Conservation (phyloP, 2,797 vertebrate genomes). For the Tenualosa ilisha region DNA sequence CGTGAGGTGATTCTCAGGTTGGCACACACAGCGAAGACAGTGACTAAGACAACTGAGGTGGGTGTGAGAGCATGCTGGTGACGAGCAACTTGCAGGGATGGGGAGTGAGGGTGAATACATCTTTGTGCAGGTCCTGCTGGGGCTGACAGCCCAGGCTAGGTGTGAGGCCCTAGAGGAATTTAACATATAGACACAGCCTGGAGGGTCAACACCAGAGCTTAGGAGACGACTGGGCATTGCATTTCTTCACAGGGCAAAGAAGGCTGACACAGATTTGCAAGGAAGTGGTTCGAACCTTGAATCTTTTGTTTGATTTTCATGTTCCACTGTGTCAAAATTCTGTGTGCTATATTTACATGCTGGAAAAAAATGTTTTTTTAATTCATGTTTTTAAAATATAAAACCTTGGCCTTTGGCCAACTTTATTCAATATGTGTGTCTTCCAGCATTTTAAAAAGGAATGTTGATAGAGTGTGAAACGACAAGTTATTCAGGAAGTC, state of each 20-base stretch:
- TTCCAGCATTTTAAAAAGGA: background rate
- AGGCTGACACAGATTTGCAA: conserved; percentile 25
- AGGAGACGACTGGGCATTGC: background rate
- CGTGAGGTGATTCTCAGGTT: background rate
- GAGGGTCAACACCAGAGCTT: conserved; percentile 38
- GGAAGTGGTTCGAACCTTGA: conserved; percentile 1
- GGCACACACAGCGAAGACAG: background rate
- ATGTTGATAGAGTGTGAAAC: background rate
- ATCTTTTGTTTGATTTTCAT: conserved; percentile 21
- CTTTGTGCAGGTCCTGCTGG: conserved; percentile 46
- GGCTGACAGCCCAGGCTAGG: conserved; percentile 31
- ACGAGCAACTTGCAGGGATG: conserved; percentile 19
- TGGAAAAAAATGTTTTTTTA: background rate
- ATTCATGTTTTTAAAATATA: background rate
- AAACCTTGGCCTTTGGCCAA: too few relatives aligned
- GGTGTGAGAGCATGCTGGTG: background rate
- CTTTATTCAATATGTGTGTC: background rate
- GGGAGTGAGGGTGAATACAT: conserved; percentile 47
- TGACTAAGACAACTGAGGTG: background rate
- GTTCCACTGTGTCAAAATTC: background rate
- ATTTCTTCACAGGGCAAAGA: background rate
- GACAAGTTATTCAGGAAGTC: background rate
- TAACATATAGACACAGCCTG: conserved; percentile 49
- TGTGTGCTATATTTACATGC: background rate
- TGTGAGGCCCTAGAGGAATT: conserved; percentile 49